Base-by-base conservation (phyloP, 2,113 vertebrate species). In the Charadrius vociferus region DNA sequence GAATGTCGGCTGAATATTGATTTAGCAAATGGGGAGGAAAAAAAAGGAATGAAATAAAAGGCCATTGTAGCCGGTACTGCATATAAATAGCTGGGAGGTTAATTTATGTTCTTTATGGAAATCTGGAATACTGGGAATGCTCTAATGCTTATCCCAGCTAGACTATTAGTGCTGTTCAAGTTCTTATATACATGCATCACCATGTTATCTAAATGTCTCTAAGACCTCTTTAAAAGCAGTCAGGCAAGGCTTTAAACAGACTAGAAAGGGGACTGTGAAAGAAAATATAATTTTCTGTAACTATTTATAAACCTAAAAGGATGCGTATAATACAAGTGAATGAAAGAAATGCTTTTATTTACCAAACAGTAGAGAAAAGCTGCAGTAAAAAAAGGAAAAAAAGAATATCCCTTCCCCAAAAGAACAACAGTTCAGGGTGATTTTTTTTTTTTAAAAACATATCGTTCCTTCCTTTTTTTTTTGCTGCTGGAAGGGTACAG, bases 91-190 rank as follows among this genome's bases (percentile, higher is more conserved):
- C 80, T 91, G 80, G 12, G 88, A 92, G 86, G 88, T 95, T 97
- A 92, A 96, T 97, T 97, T 96, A 96, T 93, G 93, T 93, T 94
- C 90, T 94, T 93, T 96, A 95, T 95, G 95, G 94, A 96, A 96
- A 96, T 96, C 88, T 96, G 90, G 92, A 75, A 96, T 97, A 96
- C 92, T 95, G 92, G 88, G 95, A 97, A 96, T 94, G 81, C 95
- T 93, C 56, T 90, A 94, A 94, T 88, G 63, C 94, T 95, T 93
- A 95, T 96, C 83, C 90, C 93, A 94, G 90, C 86, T 74, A 90
- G 84, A 67, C 85, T 96, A 78, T 91, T 91, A 94, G 89, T 65
- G 72, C 68, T 81, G 62, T 67, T 86, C 50, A 79, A 50, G 85
- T 92, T 95, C 89, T 82, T 93, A 71, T 47, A 77, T 58, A 63